phyloP scores from a whole-genome alignment of 2,888 invertebrate species.

The Ommatoiulus sabulosus region DNA sequence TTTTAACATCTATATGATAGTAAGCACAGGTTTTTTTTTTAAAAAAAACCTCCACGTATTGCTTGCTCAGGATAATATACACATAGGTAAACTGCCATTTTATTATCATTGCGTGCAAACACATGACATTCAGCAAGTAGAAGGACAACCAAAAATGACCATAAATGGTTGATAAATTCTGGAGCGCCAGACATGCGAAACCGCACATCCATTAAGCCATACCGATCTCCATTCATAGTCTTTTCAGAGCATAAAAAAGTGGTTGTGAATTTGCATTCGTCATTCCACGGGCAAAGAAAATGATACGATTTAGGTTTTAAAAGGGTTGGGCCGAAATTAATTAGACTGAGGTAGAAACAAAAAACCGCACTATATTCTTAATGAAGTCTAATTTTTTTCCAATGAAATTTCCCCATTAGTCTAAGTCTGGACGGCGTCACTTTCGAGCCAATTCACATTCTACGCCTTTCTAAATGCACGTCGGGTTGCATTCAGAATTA shows the following conservation, averaged over 20 bases:
- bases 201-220: not conserved
- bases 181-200: not conserved
- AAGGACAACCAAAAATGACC: not conserved
- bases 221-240: slow-evolving; percentile 4
- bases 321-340: slow-evolving; percentile 20
- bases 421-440: not conserved
- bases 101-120: not conserved
- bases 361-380: slow-evolving; percentile 10
- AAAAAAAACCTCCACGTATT: too few relatives aligned
- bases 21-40: not conserved
- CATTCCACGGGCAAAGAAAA: slow-evolving; percentile 14
- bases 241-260: not conserved
- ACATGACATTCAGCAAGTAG: not conserved
- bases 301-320: not conserved
- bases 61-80: too few relatives aligned
- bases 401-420: not conserved
- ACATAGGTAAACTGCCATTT: not conserved
- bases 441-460: slow-evolving; percentile 15
- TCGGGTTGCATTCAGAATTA: slow-evolving; percentile 14
- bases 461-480: slow-evolving; percentile 23
- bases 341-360: not conserved
- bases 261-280: not conserved
- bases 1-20: not conserved
- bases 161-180: not conserved
- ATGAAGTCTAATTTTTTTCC: slow-evolving; percentile 2